phyloP scores from a whole-genome alignment of 2,888 invertebrate species.

The Platypus cylindrus region DNA sequence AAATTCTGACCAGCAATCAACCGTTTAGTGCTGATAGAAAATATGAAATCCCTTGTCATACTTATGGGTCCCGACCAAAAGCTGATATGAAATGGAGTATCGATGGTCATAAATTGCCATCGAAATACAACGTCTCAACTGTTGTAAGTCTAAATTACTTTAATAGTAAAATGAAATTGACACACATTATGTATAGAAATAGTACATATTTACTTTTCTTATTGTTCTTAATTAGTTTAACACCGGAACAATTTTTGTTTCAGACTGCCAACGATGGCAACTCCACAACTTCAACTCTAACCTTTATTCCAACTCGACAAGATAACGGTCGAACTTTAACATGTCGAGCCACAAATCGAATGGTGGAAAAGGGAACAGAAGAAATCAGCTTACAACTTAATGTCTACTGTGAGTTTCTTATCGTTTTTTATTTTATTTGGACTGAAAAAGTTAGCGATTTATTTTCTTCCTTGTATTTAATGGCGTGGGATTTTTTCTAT shows the following conservation, averaged over 20 bases:
- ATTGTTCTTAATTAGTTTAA: no score
- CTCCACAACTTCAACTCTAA: slow-evolving; percentile 62
- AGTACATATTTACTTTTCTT: no score
- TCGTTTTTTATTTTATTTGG: slow-evolving; percentile 4
- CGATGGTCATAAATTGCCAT: slow-evolving; percentile 50
- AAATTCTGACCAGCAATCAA: slow-evolving; percentile 66
- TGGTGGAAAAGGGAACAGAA: slow-evolving; percentile 56
- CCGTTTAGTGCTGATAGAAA: slow-evolving; percentile 73
- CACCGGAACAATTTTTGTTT: no score
- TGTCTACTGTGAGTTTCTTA: slow-evolving; percentile 67
- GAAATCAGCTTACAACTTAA: slow-evolving; percentile 73
- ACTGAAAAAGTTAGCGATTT: no score
- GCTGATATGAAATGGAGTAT: slow-evolving; percentile 85
- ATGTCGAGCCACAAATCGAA: slow-evolving; percentile 68
- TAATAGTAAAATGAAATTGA: no score
- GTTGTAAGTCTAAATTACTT: slow-evolving; percentile 35
- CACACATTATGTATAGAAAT: no score
- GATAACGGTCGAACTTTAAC: slow-evolving; percentile 69
- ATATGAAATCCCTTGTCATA: slow-evolving; percentile 71
- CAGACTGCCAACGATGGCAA: slow-evolving; percentile 74
- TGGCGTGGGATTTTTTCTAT: no score
- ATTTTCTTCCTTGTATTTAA: no score
- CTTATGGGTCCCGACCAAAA: slow-evolving; percentile 73
- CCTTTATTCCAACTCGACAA: slow-evolving; percentile 60
- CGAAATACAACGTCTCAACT: slow-evolving; percentile 37